Evolutionary conservation across 2,797 vertebrate genomes (phyloP).

Genomic region (Poecile montanus): DNA sequence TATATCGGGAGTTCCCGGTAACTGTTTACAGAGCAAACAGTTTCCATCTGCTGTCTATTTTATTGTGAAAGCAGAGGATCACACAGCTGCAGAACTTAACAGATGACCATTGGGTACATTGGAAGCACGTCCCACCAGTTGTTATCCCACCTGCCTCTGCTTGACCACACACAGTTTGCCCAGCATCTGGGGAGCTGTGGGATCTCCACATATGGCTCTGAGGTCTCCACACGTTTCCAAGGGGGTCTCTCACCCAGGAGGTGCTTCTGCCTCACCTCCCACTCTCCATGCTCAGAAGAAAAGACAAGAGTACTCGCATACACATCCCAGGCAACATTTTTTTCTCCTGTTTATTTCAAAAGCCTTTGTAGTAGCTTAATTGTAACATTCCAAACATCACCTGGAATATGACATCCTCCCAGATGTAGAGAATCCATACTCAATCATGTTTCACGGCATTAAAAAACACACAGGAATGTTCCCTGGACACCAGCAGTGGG

Average conservation of each 20-base stretch:
- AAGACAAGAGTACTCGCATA: neutral
- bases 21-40: conserved; percentile 13
- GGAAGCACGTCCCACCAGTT: neutral
- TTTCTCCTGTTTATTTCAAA: conserved; percentile 55
- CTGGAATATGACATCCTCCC: neutral
- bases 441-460: neutral
- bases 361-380: conserved; percentile 23
- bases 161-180: fast-evolving
- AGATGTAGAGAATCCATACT: conserved; percentile 23
- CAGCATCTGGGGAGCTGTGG: neutral
- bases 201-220: neutral
- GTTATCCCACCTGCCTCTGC: neutral
- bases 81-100: neutral
- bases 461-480: conserved; percentile 30
- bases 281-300: neutral
- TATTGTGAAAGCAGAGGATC: neutral
- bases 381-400: neutral
- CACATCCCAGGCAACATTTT: neutral
- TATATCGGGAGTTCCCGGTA: neutral
- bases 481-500: neutral
- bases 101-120: neutral
- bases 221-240: neutral
- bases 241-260: neutral
- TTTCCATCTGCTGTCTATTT: neutral
- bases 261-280: neutral